A percentile compares a stretch with the other conserved stretches of the same genome.
Evolutionary conservation across 2,888 invertebrate genomes (phyloP).

Genomic region (Flabesymbios commensalis): DNA sequence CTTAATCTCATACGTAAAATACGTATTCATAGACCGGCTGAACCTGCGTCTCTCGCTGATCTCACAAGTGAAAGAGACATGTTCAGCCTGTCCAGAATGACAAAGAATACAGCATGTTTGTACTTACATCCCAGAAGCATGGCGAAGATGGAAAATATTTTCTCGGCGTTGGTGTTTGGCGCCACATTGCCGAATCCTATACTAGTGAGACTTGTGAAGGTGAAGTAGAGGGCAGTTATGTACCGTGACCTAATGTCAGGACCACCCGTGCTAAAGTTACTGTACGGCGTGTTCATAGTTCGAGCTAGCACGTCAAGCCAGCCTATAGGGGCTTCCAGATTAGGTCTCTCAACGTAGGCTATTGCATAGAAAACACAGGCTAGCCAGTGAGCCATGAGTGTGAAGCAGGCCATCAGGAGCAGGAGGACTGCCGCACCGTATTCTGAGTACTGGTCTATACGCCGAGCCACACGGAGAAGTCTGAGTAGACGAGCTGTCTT

Average conservation of each 20-base stretch:
- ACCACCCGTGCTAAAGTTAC: constrained; percentile 58
- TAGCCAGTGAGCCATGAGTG: constrained; percentile 61
- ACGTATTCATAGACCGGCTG: too few species aligned
- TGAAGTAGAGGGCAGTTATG: constrained; percentile 61
- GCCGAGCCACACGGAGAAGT: constrained; percentile 57
- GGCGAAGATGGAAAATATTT: constrained; percentile 62
- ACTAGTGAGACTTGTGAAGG: constrained; percentile 60
- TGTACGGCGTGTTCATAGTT: constrained; percentile 49
- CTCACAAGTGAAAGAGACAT: too few species aligned
- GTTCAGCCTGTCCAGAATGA: too few species aligned
- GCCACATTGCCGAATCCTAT: constrained; percentile 62
- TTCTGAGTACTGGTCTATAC: constrained; percentile 61
- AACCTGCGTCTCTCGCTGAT: too few species aligned
- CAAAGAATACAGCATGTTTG: too few species aligned
- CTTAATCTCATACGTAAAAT: too few species aligned
- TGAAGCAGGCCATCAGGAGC: constrained; percentile 59
- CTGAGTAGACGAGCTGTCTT: constrained; percentile 58
- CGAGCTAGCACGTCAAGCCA: constrained; percentile 58
- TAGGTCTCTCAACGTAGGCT: constrained; percentile 53
- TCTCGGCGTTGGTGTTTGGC: constrained; percentile 61
- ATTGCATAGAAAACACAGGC: constrained; percentile 62
- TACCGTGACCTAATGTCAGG: constrained; percentile 59
- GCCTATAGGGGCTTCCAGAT: constrained; percentile 37
- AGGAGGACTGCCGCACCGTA: constrained; percentile 61
- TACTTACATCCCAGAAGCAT: constrained; percentile 61